phyloP scores from a whole-genome alignment of 2,113 vertebrate species.

The Ictidomys tridecemlineatus region DNA sequence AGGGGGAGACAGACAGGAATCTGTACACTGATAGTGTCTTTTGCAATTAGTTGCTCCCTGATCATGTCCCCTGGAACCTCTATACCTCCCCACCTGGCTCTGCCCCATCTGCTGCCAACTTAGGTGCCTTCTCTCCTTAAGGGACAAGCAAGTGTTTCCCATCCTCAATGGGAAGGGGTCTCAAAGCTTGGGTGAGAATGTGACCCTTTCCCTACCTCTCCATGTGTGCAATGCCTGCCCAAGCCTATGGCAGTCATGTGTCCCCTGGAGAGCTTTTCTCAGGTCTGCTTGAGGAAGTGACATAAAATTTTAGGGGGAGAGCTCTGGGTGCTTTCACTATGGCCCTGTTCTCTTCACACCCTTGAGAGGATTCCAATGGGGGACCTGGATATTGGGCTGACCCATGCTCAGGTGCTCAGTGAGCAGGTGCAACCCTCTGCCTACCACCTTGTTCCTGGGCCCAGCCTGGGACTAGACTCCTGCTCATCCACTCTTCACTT shows the following conservation, averaged over 20 bases:
- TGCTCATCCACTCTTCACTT: no score
- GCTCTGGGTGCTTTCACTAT: neutral
- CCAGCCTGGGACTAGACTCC: no score
- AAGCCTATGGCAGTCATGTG: neutral
- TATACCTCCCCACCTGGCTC: neutral
- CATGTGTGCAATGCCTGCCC: no score
- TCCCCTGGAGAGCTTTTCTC: neutral
- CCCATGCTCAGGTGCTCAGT: neutral
- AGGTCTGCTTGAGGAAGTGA: neutral
- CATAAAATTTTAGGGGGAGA: neutral
- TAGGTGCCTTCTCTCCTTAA: no score
- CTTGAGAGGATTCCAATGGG: no score
- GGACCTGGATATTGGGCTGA: neutral
- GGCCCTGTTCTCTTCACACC: neutral
- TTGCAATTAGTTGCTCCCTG: no score
- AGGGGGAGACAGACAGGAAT: neutral
- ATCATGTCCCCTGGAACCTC: no score
- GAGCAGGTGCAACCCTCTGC: no score
- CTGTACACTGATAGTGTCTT: neutral
- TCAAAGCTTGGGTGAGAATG: no score
- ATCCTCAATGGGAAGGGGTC: neutral
- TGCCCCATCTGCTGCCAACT: neutral
- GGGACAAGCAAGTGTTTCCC: neutral
- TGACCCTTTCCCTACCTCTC: neutral
- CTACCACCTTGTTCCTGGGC: no score